A percentile compares a stretch with the other conserved stretches of the same genome.
Conservation (phyloP, 2,888 invertebrate species). For the Sceliomorpha sp. region DNA sequence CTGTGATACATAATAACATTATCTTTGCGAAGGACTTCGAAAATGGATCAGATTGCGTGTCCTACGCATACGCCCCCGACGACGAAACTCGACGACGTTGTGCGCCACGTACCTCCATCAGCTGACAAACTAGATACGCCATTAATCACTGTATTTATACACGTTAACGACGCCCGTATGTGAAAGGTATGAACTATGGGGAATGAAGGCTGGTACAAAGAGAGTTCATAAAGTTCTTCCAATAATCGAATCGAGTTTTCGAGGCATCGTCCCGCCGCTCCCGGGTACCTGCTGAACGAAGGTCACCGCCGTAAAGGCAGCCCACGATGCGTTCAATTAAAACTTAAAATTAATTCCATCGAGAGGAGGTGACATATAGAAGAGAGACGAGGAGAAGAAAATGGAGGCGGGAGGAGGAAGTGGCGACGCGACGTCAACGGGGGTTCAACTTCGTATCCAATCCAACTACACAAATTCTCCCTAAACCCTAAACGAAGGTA, state of each 20-base stretch:
- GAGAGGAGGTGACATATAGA: conserved; percentile 43
- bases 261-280: conserved; percentile 31
- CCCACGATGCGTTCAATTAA: conserved; percentile 69
- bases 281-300: conserved; percentile 53
- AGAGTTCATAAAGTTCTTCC: conserved; percentile 64
- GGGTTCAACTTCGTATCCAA: conserved; percentile 70
- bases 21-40: conserved; percentile 27
- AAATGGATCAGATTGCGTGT: conserved; percentile 36
- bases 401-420: conserved; percentile 50
- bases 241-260: conserved; percentile 67
- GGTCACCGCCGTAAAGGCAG: conserved; percentile 64
- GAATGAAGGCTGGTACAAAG: conserved; percentile 34
- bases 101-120: conserved; percentile 16
- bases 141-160: conserved; percentile 47
- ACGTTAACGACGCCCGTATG: conserved; percentile 27
- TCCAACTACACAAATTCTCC: conserved; percentile 73
- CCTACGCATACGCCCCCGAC: conserved; percentile 12
- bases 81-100: conserved; percentile 30
- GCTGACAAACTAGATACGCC: conserved; percentile 29
- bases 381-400: conserved; percentile 17
- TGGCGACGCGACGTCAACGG: conserved; percentile 63
- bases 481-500: conserved; percentile 66
- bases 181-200: conserved; percentile 18
- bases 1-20: conserved; percentile 23
- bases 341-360: conserved; percentile 73